Conservation (phyloP, 2,888 invertebrate genomes). For the Chesias legatella region DNA sequence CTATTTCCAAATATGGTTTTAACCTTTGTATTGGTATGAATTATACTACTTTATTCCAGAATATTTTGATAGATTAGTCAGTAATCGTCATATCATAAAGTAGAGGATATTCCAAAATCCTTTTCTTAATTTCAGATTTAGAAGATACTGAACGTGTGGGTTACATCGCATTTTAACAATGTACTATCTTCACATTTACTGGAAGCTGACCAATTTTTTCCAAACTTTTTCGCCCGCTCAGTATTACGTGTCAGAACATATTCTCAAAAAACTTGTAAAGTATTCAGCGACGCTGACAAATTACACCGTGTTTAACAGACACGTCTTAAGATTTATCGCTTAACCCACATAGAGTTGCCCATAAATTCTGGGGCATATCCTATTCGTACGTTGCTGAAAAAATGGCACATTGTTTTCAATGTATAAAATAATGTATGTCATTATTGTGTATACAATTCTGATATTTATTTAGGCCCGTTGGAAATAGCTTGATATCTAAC, state of each 20-base stretch:
- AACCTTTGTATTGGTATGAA: no score
- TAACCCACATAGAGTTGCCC: conserved; percentile 37
- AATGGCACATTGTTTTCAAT: conserved; percentile 18
- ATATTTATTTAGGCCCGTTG: no score
- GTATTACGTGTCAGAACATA: conserved; percentile 22
- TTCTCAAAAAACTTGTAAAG: conserved; percentile 44
- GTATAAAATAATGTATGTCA: conserved; percentile 5
- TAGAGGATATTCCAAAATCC: no score
- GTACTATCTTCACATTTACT: not conserved
- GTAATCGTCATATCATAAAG: no score
- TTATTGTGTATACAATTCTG: not conserved
- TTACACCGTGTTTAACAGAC: conserved; percentile 49
- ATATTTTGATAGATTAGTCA: no score
- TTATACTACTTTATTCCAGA: no score
- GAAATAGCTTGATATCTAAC: no score
- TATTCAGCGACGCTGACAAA: conserved; percentile 49
- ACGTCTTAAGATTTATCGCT: conserved; percentile 44
- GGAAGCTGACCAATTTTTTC: conserved; percentile 4
- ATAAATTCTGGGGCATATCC: conserved; percentile 38
- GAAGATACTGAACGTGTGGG: no score
- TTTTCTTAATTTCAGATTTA: no score
- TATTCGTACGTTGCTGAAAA: conserved; percentile 21
- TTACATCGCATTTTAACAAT: no score
- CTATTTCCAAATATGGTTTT: no score
- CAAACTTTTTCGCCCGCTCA: conserved; percentile 13